Conservation (phyloP, 2,888 invertebrate genomes). For the Mythimna pallens region DNA sequence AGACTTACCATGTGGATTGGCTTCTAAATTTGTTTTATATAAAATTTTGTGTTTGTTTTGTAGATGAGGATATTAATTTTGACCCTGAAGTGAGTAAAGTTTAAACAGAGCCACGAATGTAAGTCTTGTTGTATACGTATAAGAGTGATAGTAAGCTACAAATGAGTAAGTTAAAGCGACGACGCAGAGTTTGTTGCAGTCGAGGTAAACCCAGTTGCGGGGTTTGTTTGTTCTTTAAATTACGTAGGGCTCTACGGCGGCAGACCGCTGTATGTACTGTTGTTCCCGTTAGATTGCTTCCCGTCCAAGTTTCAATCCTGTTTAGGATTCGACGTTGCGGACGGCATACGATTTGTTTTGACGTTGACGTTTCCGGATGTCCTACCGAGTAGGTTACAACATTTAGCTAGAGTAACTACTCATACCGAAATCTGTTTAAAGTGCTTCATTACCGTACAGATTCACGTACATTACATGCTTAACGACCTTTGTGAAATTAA, state of each 20-base stretch:
- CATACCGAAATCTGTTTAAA: constrained; percentile 25
- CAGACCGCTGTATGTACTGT: constrained; percentile 75
- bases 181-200: constrained; percentile 79
- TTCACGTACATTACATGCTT: constrained; percentile 51
- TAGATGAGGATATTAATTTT: constrained; percentile 66
- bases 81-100: constrained; percentile 39
- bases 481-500: constrained; percentile 55
- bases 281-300: constrained; percentile 79
- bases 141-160: constrained; percentile 69
- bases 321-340: constrained; percentile 75
- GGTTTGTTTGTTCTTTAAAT: constrained; percentile 85
- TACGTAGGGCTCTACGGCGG: constrained; percentile 76
- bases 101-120: constrained; percentile 49
- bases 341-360: constrained; percentile 73
- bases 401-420: constrained; percentile 1
- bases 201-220: constrained; percentile 72
- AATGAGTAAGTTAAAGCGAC: constrained; percentile 77
- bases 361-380: constrained; percentile 44
- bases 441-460: constrained; percentile 25
- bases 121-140: constrained; percentile 26
- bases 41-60: constrained; percentile 65
- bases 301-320: constrained; percentile 80
- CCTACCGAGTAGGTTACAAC: constrained; percentile 1
- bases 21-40: constrained; percentile 65
- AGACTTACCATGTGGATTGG: constrained; percentile 68